Conservation (phyloP, 1,140 invertebrate genomes). For the Hycleus phaleratus region DNA sequence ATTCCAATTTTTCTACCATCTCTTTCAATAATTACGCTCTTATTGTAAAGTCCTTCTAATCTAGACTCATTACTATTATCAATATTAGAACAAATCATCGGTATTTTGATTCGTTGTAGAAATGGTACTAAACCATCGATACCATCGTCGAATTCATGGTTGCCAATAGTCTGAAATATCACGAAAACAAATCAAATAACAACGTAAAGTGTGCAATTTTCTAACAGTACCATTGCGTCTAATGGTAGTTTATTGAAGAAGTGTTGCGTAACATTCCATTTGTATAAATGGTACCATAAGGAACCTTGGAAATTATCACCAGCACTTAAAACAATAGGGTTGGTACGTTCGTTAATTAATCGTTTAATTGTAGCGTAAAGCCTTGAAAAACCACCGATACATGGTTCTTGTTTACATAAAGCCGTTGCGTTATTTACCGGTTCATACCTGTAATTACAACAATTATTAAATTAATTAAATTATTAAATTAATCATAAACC, state of each 20-base stretch:
- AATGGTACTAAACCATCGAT: slow-evolving; percentile 59
- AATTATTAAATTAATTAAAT: too few species aligned
- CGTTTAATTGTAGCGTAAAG: slow-evolving; percentile 50
- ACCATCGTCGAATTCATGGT: slow-evolving; percentile 80
- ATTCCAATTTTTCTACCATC: slow-evolving; percentile 62
- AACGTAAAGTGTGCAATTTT: too few species aligned
- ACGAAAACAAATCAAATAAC: too few species aligned
- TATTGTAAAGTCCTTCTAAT: slow-evolving; percentile 50
- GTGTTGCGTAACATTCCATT: slow-evolving; percentile 63
- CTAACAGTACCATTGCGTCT: slow-evolving; percentile 58
- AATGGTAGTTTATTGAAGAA: slow-evolving; percentile 70
- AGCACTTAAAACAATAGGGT: slow-evolving; percentile 67
- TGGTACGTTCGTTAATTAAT: slow-evolving; percentile 45
- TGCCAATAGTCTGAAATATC: slow-evolving; percentile 49
- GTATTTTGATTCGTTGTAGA: slow-evolving; percentile 50
- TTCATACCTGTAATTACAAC: too few species aligned
- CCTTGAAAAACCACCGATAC: slow-evolving; percentile 65
- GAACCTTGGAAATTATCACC: slow-evolving; percentile 83
- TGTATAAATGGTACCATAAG: slow-evolving; percentile 70
- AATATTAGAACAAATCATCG: slow-evolving; percentile 67
- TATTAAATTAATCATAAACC: too few species aligned
- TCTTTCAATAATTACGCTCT: slow-evolving; percentile 48
- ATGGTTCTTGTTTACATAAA: too few species aligned
- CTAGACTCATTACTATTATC: slow-evolving; percentile 57
- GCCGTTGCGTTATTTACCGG: slow-evolving; percentile 16